Conservation (phyloP, 1,140 invertebrate genomes). For the Drosophila erecta region DNA sequence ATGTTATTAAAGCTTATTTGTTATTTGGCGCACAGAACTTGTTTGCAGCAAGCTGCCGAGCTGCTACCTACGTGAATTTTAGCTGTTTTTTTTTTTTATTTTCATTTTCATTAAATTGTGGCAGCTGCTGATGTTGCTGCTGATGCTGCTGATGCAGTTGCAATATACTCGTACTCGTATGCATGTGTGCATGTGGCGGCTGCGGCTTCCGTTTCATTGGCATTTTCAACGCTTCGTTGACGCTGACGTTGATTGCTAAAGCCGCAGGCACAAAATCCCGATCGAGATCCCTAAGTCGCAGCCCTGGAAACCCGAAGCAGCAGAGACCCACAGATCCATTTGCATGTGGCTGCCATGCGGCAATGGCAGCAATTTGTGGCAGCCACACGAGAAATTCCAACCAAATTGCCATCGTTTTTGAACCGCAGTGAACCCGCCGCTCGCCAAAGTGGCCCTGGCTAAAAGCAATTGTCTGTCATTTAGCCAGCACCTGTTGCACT, state of each 20-base stretch:
- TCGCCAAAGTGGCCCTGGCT: slow-evolving; percentile 36
- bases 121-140: slow-evolving; percentile 5
- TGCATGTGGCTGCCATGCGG: slow-evolving; percentile 47
- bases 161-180: not conserved
- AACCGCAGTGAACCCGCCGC: slow-evolving; percentile 23
- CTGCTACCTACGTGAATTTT: not conserved
- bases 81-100: not conserved
- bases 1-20: slow-evolving; percentile 57
- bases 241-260: slow-evolving; percentile 58
- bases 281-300: slow-evolving; percentile 7
- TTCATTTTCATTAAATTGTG: not conserved
- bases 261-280: slow-evolving; percentile 37
- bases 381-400: slow-evolving; percentile 73
- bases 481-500: slow-evolving; percentile 58
- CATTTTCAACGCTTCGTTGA: slow-evolving; percentile 80
- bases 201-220: slow-evolving; percentile 75
- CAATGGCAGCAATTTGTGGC: slow-evolving; percentile 65
- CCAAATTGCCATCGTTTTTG: slow-evolving; percentile 52
- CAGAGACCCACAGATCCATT: slow-evolving; percentile 24
- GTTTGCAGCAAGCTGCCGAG: slow-evolving; percentile 17
- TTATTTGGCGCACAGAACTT: slow-evolving; percentile 35
- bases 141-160: not conserved
- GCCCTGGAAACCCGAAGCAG: not conserved
- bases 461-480: slow-evolving; percentile 64
- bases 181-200: not conserved